Percentiles rank a stretch among this genome's conserved stretches.
Evolutionary conservation across 2,888 invertebrate species (phyloP).

Genomic region (Platycheirus rosarum): DNA sequence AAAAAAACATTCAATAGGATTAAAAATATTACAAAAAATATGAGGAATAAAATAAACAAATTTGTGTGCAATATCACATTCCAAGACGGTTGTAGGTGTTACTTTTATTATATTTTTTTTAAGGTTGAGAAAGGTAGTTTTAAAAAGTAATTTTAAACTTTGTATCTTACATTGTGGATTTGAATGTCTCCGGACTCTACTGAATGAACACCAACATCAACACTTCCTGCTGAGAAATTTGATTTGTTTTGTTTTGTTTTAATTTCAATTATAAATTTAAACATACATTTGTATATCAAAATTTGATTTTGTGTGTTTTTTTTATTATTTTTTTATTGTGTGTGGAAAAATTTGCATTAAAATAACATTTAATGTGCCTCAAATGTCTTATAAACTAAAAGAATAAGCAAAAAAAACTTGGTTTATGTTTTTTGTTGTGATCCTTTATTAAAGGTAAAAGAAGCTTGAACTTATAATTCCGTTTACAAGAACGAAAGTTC

Average conservation of each 20-base stretch:
- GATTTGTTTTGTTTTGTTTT: conserved; percentile 44
- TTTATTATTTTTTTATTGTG: not conserved
- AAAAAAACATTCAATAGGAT: conserved; percentile 58
- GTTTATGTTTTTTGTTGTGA: no score
- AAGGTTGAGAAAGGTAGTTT: conserved; percentile 41
- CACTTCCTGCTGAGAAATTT: conserved; percentile 79
- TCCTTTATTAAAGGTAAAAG: no score
- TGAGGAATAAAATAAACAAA: conserved; percentile 55
- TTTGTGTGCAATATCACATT: conserved; percentile 75
- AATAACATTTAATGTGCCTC: no score
- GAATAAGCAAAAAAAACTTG: no score
- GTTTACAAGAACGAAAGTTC: no score
- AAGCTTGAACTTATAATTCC: no score
- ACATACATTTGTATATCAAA: no score
- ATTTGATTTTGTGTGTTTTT: no score
- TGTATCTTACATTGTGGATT: conserved; percentile 81
- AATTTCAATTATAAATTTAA: conserved; percentile 4
- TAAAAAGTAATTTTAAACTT: conserved; percentile 45
- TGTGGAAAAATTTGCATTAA: conserved; percentile 13
- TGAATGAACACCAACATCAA: conserved; percentile 77
- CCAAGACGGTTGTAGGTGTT: conserved; percentile 69
- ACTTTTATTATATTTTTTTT: conserved; percentile 50
- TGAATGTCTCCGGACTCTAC: conserved; percentile 81
- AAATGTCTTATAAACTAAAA: no score
- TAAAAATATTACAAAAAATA: conserved; percentile 19